Percentiles rank a stretch among this genome's conserved stretches.
Evolutionary conservation across 2,888 invertebrate species (phyloP).

Genomic region (Andrena bucephala): DNA sequence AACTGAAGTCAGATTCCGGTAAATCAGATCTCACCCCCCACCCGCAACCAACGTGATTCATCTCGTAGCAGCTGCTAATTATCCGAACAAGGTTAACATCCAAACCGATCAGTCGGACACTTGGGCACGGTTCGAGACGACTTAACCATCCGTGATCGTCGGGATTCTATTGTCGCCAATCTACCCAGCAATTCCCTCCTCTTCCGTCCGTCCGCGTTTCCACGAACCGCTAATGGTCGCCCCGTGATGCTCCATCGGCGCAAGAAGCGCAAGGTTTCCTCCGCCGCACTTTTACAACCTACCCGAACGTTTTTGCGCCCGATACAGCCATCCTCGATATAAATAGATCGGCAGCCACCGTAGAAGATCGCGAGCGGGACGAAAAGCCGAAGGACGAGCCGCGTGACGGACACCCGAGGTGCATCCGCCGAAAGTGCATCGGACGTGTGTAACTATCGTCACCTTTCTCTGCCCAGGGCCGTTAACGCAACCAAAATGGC

Average conservation of each 20-base stretch:
- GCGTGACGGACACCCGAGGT: background rate
- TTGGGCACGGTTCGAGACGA: conserved; percentile 7
- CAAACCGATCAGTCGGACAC: conserved; percentile 16
- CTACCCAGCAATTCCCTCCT: conserved; percentile 40
- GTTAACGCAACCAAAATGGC: conserved; percentile 5
- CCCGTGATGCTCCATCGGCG: conserved; percentile 28
- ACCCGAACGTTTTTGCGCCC: conserved; percentile 31
- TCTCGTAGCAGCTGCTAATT: conserved; percentile 5
- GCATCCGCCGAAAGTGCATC: background rate
- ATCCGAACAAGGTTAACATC: background rate
- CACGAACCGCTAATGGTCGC: conserved; percentile 40
- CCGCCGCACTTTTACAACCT: conserved; percentile 22
- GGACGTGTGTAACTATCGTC: background rate
- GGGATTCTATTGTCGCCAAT: conserved; percentile 50
- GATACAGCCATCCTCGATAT: conserved; percentile 43
- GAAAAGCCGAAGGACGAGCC: background rate
- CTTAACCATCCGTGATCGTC: conserved; percentile 24
- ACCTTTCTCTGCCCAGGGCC: background rate
- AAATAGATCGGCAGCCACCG: conserved; percentile 45
- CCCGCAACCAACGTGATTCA: background rate
- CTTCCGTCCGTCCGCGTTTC: conserved; percentile 51
- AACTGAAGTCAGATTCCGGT: too few species aligned
- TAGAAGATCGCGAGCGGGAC: background rate
- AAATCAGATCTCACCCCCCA: too few species aligned
- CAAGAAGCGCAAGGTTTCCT: conserved; percentile 43